Base-by-base conservation (phyloP, 1,140 invertebrate species). In the Philopotamus ludificatus region DNA sequence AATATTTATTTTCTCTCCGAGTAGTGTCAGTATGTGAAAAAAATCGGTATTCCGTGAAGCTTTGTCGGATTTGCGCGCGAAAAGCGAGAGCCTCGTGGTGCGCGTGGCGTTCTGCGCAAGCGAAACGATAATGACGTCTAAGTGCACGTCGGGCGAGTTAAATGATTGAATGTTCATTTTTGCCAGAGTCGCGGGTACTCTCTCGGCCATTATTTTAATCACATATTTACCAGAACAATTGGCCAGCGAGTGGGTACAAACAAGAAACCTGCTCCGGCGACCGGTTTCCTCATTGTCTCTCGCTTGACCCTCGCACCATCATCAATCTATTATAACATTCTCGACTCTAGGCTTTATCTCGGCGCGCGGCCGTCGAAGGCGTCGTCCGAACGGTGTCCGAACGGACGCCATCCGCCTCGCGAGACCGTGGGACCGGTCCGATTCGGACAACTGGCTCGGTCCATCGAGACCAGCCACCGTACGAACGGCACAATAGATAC, bases 151-250 rank as follows among this genome's bases (percentile, higher is more conserved):
- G 28, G 28, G 4, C 28, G 28, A 34, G 28, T 7, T 7, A 34
- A 34, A 34, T 34, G 4, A 34, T 34, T 34, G 28, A 34, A 55
- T 8, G 28, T 22, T 9, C 9, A 16, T 18, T 34, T 34, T 59
- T 15, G 45, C 44, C 20, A n/a, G n/a, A n/a, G n/a, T n/a, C 28
- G 28, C 28, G 28, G 12, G 28, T 34, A 7, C 50, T 45, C 59
- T 66, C 25, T 22, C 18, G 26, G 26, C 65, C 26, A 67, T 67
- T 67, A 67, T 62, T 67, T 57, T 67, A 67, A 67, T 67, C 65
- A 67, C 59, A 61, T 53, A 67, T 67, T 67, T 62, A 67, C 41
- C 49, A 26, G 59, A 53, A 53, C 59, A 67, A 67, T 55, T 57
- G 59, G 26, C 45, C 3, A 44, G 44, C 59, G 16, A 23, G 59